Evolutionary conservation across 2,113 vertebrate genomes (phyloP).

Genomic region (Gobiocypris rarus): DNA sequence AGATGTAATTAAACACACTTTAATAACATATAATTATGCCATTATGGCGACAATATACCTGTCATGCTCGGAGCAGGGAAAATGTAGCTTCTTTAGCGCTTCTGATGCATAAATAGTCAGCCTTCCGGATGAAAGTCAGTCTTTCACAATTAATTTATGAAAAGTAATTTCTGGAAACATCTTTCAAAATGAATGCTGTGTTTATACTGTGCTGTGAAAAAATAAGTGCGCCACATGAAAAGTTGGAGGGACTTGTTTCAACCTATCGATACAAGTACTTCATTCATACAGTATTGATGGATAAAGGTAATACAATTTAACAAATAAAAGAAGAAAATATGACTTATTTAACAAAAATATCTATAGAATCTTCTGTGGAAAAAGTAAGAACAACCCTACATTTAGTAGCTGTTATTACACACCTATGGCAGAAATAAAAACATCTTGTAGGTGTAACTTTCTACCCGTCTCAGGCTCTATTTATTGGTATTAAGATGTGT

Average conservation of each 20-base stretch:
- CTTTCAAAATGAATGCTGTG: not conserved
- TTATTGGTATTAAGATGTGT: too few species aligned
- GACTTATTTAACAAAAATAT: not conserved
- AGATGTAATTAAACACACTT: slow-evolving; percentile 25
- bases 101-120: slow-evolving; percentile 23
- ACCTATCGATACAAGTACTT: not conserved
- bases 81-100: slow-evolving; percentile 2
- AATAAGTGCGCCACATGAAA: not conserved
- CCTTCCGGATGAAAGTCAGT: not conserved
- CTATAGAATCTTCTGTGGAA: not conserved
- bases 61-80: slow-evolving; percentile 19
- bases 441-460: not conserved
- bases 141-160: slow-evolving; percentile 7
- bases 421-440: not conserved
- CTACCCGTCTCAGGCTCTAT: too few species aligned
- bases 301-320: not conserved
- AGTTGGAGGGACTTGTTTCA: not conserved
- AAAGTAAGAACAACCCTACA: not conserved
- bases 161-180: slow-evolving; percentile 6
- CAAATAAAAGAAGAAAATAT: not conserved
- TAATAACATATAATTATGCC: slow-evolving; percentile 34
- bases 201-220: not conserved
- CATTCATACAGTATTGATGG: not conserved
- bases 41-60: slow-evolving; percentile 36
- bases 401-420: not conserved